Conservation (phyloP, 1,140 invertebrate species). For the Zaprionus kolodkinae region DNA sequence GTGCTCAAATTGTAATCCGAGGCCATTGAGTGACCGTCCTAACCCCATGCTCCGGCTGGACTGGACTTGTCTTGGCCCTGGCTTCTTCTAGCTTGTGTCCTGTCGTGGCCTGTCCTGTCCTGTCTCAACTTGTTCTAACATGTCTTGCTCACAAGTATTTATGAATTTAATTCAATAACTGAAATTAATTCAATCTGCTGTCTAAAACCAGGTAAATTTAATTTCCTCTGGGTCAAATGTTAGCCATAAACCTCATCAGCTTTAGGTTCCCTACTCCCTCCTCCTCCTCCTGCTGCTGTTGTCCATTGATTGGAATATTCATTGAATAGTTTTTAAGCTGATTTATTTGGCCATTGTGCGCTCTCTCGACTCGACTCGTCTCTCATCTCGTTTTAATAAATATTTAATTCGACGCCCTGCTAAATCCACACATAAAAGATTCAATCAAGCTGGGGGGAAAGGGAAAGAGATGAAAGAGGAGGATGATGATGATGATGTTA, state of each 20-base stretch:
- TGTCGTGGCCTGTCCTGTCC: constrained; percentile 1
- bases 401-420: constrained; percentile 75
- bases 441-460: constrained; percentile 59
- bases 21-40: constrained; percentile 51
- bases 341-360: constrained; percentile 74
- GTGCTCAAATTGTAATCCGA: constrained; percentile 73
- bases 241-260: constrained; percentile 55
- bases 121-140: neutral
- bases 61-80: constrained; percentile 1
- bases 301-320: constrained; percentile 80
- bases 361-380: neutral
- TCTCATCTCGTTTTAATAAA: constrained; percentile 73
- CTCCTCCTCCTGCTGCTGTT: constrained; percentile 27
- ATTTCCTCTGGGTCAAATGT: constrained; percentile 66
- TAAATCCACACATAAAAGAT: constrained; percentile 80
- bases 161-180: constrained; percentile 26
- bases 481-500: constrained; percentile 30
- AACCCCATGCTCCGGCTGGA: constrained; percentile 2
- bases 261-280: neutral
- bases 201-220: constrained; percentile 37
- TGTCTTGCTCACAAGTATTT: neutral
- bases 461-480: constrained; percentile 37
- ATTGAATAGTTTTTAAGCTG: constrained; percentile 83
- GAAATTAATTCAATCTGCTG: constrained; percentile 9
- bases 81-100: neutral